Conservation (phyloP, 2,113 vertebrate genomes). For the Phasianus colchicus region DNA sequence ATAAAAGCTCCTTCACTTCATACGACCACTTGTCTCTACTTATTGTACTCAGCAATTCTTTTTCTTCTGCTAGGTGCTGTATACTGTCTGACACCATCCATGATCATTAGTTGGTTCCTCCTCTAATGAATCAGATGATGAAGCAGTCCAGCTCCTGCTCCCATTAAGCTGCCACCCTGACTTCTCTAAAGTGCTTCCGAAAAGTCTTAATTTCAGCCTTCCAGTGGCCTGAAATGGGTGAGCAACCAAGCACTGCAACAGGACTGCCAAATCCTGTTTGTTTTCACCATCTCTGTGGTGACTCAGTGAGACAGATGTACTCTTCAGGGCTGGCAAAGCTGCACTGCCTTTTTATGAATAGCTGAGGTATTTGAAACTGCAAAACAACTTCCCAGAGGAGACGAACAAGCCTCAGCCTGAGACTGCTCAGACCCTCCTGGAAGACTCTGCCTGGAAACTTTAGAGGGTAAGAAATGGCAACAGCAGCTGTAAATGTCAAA, state of each 20-base stretch:
- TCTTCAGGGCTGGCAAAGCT: constrained; percentile 6
- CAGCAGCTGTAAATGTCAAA: constrained; percentile 18
- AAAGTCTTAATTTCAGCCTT: neutral
- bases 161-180: neutral
- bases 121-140: neutral
- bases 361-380: constrained; percentile 24
- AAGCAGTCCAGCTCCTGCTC: neutral
- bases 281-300: constrained; percentile 30
- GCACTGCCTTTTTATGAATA: constrained; percentile 17
- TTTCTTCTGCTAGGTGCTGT: neutral
- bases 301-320: constrained; percentile 42
- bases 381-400: constrained; percentile 48
- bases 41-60: neutral
- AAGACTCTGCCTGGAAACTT: neutral
- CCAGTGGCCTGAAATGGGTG: neutral
- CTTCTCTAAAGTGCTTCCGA: neutral
- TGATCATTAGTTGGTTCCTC: neutral
- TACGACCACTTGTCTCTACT: neutral
- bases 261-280: neutral
- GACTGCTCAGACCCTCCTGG: neutral
- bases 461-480: constrained; percentile 43
- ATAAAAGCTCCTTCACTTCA: neutral
- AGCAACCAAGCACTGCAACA: neutral
- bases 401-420: neutral
- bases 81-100: neutral